phyloP scores from a whole-genome alignment of 2,888 invertebrate genomes.

The Seladonia tumulorum region DNA sequence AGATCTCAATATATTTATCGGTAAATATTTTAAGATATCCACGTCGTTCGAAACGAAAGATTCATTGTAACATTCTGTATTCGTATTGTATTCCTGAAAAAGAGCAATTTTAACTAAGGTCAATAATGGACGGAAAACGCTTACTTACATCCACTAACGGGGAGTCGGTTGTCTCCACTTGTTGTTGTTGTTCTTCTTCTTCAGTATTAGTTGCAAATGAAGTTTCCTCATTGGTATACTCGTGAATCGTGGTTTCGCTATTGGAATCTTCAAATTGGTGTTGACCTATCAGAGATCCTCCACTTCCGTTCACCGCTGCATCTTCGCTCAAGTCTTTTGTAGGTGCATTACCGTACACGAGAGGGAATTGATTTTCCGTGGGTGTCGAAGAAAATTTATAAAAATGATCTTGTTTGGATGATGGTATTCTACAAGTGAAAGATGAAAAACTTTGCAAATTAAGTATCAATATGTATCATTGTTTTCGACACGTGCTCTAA shows the following conservation, averaged over 20 bases:
- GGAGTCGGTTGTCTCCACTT: constrained; percentile 1
- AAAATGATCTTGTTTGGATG: constrained; percentile 47
- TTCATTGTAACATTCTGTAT: constrained; percentile 13
- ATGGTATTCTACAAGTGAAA: constrained; percentile 56
- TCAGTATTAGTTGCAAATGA: neutral
- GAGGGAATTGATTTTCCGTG: constrained; percentile 21
- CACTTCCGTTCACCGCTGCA: constrained; percentile 13
- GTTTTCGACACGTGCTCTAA: neutral
- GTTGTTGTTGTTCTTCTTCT: neutral
- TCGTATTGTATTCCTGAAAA: constrained; percentile 1
- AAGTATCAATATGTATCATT: neutral
- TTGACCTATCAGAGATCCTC: neutral
- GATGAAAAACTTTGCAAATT: neutral
- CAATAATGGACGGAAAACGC: neutral
- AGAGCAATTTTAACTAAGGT: neutral
- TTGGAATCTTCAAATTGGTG: neutral
- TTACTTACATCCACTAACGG: constrained; percentile 17
- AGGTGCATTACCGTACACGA: constrained; percentile 6
- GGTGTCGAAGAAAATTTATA: constrained; percentile 41
- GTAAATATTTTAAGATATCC: constrained; percentile 74
- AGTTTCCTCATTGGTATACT: constrained; percentile 1
- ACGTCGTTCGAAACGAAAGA: constrained; percentile 20
- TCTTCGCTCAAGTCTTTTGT: neutral
- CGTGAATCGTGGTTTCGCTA: neutral
- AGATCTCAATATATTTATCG: constrained; percentile 78